A percentile compares a stretch with the other conserved stretches of the same genome.
phyloP scores from a whole-genome alignment of 2,797 vertebrate genomes.

The Myiotriccus ornatus region DNA sequence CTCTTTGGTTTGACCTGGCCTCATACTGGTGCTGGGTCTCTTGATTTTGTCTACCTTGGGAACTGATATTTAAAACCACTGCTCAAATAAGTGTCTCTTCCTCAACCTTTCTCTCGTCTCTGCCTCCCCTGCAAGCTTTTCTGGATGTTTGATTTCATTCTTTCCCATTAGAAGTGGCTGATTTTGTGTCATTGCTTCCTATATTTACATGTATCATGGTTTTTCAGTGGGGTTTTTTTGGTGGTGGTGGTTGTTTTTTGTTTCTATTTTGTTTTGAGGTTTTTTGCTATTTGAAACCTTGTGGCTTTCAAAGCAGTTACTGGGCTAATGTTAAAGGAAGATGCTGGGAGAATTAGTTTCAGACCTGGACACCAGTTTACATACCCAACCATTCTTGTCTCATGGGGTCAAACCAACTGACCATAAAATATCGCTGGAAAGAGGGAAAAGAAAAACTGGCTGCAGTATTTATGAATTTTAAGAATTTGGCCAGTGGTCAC shows the following conservation, averaged over 20 bases:
- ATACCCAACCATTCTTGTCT: neutral
- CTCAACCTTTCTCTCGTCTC: conserved; percentile 12
- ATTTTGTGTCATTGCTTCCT: conserved; percentile 65
- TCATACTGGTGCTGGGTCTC: conserved; percentile 39
- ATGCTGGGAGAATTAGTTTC: conserved; percentile 63
- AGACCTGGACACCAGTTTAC: conserved; percentile 59
- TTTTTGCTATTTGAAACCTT: conserved; percentile 58
- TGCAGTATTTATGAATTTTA: neutral
- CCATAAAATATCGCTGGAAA: neutral
- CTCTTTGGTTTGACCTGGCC: conserved; percentile 68
- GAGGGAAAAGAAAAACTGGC: neutral
- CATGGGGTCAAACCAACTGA: neutral
- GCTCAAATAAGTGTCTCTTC: conserved; percentile 67
- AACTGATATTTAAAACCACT: conserved; percentile 69
- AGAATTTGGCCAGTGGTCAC: neutral
- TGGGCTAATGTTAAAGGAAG: conserved; percentile 70
- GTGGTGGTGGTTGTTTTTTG: conserved; percentile 22
- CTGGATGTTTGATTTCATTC: conserved; percentile 64
- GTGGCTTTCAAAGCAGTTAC: conserved; percentile 69
- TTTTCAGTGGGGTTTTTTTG: conserved; percentile 50
- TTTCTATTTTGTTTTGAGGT: conserved; percentile 48
- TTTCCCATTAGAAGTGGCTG: conserved; percentile 62
- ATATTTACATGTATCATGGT: conserved; percentile 55
- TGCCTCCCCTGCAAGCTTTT: conserved; percentile 29
- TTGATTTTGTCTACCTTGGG: conserved; percentile 54